Evolutionary conservation across 2,888 invertebrate species (phyloP).

Genomic region (Drosophila kambysellisi): DNA sequence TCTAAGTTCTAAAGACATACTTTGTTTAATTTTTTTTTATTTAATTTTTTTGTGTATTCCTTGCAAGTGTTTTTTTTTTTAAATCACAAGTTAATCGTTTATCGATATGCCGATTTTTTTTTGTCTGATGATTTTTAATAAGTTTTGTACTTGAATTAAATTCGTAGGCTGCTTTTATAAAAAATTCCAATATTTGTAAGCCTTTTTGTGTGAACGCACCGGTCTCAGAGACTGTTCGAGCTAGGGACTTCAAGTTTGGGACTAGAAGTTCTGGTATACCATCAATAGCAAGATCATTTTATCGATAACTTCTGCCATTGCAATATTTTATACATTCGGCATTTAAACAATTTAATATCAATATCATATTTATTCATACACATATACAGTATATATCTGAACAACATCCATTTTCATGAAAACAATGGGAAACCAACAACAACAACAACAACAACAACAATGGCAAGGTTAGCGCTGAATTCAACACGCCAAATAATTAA

Average conservation of each 20-base stretch:
- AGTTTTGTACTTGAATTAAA: not conserved
- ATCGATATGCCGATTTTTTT: not conserved
- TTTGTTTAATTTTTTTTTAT: not conserved
- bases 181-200: not conserved
- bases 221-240: not conserved
- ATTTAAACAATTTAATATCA: not conserved
- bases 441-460: conserved; percentile 2
- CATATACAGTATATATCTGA: not conserved
- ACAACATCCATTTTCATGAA: conserved; percentile 4
- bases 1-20: not conserved
- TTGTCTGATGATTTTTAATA: not conserved
- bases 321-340: not conserved
- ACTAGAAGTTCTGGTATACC: not conserved
- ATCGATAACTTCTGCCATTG: not conserved
- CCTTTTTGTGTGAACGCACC: not conserved
- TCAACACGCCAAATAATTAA: conserved; percentile 2
- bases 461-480: conserved; percentile 8
- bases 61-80: not conserved
- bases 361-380: not conserved
- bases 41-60: not conserved
- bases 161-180: not conserved
- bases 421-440: conserved; percentile 20
- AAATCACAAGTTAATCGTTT: not conserved
- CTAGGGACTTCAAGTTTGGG: not conserved
- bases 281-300: not conserved